These are phyloP conservation scores for Helicoverpa armigera DNA, from an alignment of 1,140 invertebrate species.

Conservation along the genomic window DNA sequence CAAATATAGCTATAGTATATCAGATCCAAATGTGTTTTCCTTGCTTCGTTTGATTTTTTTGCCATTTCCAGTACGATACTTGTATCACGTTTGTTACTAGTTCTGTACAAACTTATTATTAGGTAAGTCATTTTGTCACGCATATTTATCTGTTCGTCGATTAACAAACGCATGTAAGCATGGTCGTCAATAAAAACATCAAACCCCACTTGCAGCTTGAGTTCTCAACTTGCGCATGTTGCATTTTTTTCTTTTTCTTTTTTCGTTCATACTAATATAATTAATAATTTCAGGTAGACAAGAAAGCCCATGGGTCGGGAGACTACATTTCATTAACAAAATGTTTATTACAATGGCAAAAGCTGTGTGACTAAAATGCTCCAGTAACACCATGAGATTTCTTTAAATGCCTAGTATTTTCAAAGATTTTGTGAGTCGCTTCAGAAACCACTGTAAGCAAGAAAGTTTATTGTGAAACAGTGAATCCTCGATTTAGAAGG, in stretches of 20 bases:
- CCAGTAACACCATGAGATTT: constrained; percentile 62
- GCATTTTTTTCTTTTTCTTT: constrained; percentile 67
- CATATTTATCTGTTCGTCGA: constrained; percentile 31
- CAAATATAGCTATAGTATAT: constrained; percentile 82
- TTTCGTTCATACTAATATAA: constrained; percentile 85
- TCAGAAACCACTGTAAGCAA: constrained; percentile 42
- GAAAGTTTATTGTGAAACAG: constrained; percentile 34
- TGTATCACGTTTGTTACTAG: constrained; percentile 33
- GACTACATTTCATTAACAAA: constrained; percentile 82
- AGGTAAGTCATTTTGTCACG: constrained; percentile 52
- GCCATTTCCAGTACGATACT: constrained; percentile 40
- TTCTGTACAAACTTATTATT: constrained; percentile 36
- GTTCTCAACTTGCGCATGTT: constrained; percentile 67
- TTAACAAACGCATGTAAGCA: constrained; percentile 72
- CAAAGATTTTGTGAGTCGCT: constrained; percentile 47
- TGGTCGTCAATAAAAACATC: constrained; percentile 53
- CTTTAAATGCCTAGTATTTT: constrained; percentile 49
- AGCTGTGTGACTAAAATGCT: constrained; percentile 75
- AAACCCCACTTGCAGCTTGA: constrained; percentile 64
- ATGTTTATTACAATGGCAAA: constrained; percentile 69
- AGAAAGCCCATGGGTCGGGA: constrained; percentile 84
- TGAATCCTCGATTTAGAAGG: constrained; percentile 20
- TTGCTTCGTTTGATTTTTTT: constrained; percentile 53
- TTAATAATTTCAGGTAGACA: constrained; percentile 86
- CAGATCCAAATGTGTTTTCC: constrained; percentile 69